Percentiles rank a stretch among this genome's conserved stretches.
Conservation (phyloP, 2,797 vertebrate species). For the Sandelia bainsii region DNA sequence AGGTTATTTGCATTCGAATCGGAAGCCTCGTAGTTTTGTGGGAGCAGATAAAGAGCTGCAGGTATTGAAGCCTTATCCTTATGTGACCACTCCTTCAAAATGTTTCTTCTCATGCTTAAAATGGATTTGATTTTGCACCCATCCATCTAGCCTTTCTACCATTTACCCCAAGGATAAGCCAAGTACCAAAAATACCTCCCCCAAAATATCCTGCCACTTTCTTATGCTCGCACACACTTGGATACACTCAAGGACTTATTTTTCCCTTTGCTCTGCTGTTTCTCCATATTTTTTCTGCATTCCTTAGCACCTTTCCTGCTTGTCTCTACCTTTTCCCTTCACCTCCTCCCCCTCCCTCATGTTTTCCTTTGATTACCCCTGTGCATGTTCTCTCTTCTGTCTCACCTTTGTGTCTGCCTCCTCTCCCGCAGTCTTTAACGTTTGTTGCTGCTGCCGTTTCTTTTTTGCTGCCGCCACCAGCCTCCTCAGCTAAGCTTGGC, state of each 20-base stretch:
- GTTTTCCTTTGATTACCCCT: conserved; percentile 37
- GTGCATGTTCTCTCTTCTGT: conserved; percentile 20
- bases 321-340: conserved; percentile 1
- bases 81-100: conserved; percentile 30
- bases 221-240: conserved; percentile 47
- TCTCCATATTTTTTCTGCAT: conserved; percentile 20
- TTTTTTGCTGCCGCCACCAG: conserved; percentile 38
- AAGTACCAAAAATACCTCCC: conserved; percentile 61
- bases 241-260: conserved; percentile 37
- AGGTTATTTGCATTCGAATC: conserved; percentile 25
- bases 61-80: conserved; percentile 9
- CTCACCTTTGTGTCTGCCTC: conserved; percentile 53
- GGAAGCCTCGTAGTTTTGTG: conserved; percentile 4
- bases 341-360: not conserved
- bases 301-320: conserved; percentile 21
- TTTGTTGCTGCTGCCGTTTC: conserved; percentile 33
- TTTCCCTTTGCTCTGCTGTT: conserved; percentile 16
- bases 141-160: conserved; percentile 36
- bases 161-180: conserved; percentile 55
- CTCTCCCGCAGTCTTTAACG: conserved; percentile 20
- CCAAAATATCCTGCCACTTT: conserved; percentile 59
- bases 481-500: conserved; percentile 49
- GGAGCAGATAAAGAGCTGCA: conserved; percentile 10
- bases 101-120: conserved; percentile 33
- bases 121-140: conserved; percentile 53